Conservation (phyloP, 2,888 invertebrate genomes). For the Pristionchus exspectatus region DNA sequence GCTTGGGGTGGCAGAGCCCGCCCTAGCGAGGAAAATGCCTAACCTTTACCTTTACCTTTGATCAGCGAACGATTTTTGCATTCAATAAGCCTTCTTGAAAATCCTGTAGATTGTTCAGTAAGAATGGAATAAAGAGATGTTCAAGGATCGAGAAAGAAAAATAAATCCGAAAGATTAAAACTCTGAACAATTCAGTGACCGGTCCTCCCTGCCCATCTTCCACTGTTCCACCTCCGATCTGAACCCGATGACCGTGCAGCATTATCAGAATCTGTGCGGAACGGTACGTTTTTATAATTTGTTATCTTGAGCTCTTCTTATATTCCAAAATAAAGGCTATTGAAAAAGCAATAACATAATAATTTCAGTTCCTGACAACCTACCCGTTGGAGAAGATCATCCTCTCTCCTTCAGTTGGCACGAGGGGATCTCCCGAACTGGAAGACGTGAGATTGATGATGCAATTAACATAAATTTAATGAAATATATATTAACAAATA, state of each 20-base stretch:
- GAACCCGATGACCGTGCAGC: background rate
- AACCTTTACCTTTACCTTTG: too few relatives aligned
- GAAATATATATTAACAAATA: background rate
- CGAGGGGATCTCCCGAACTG: background rate
- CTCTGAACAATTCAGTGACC: too few relatives aligned
- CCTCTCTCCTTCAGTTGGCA: background rate
- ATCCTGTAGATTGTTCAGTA: too few relatives aligned
- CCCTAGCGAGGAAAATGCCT: too few relatives aligned
- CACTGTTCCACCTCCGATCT: background rate
- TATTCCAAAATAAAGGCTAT: background rate
- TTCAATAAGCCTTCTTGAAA: too few relatives aligned
- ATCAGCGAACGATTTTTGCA: too few relatives aligned
- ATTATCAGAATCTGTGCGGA: conserved; percentile 16
- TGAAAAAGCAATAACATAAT: background rate
- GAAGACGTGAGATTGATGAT: background rate
- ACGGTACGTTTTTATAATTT: background rate
- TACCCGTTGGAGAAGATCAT: conserved; percentile 37
- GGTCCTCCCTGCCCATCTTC: background rate
- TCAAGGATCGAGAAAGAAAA: too few relatives aligned
- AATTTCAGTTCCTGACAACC: background rate
- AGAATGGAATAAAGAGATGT: too few relatives aligned
- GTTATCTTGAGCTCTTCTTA: too few relatives aligned
- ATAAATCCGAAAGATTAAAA: too few relatives aligned
- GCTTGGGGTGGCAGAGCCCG: too few relatives aligned
- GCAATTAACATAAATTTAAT: too few relatives aligned